Percentiles rank a stretch among this genome's conserved stretches.
Evolutionary conservation across 2,797 vertebrate species (phyloP).

Genomic region (Decapterus maruadsi): DNA sequence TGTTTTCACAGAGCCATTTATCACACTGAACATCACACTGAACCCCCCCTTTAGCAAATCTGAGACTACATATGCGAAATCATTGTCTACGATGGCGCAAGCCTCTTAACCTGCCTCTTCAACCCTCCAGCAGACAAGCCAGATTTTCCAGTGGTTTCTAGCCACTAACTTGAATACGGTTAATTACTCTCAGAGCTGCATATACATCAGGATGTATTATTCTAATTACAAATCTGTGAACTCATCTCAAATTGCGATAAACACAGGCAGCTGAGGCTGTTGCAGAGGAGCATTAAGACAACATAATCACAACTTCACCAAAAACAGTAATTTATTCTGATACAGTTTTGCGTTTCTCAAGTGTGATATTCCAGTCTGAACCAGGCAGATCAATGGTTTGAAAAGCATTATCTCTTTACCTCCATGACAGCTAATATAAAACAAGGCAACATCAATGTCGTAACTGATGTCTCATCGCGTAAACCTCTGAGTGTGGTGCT

Average conservation of each 20-base stretch:
- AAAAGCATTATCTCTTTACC: neutral
- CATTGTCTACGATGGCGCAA: neutral
- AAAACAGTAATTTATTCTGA: neutral
- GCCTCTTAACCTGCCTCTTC: neutral
- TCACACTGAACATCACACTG: neutral
- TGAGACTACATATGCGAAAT: neutral
- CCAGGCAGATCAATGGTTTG: neutral
- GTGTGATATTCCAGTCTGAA: neutral
- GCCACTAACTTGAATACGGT: too few species aligned
- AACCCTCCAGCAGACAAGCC: neutral
- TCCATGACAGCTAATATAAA: neutral
- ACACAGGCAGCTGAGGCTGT: neutral
- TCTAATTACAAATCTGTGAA: neutral
- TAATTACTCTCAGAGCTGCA: neutral
- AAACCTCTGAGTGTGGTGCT: neutral
- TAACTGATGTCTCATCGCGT: neutral
- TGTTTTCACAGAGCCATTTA: neutral
- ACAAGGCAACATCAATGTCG: neutral
- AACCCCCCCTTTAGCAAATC: neutral
- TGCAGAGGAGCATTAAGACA: neutral
- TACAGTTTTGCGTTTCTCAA: neutral
- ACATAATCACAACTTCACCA: neutral
- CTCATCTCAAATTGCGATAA: neutral
- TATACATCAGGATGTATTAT: neutral
- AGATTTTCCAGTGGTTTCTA: too few species aligned